phyloP scores from a whole-genome alignment of 2,888 invertebrate species.

The Nemoura dubitans region DNA sequence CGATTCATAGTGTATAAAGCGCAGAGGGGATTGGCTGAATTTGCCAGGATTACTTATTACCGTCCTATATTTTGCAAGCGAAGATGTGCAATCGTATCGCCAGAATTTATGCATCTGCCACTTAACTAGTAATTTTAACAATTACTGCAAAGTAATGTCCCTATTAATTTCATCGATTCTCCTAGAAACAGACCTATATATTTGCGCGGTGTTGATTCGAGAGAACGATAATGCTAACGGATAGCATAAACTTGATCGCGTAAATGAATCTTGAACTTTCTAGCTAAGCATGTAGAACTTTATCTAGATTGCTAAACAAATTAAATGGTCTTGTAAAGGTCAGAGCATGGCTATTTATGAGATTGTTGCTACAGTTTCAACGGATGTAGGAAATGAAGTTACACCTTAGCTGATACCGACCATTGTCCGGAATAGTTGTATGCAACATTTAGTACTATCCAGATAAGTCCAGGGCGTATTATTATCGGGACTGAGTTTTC shows the following conservation, averaged over 20 bases:
- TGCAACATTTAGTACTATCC: too few relatives aligned
- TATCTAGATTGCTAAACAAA: conserved; percentile 24
- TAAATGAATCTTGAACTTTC: conserved; percentile 28
- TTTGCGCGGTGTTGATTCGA: neutral
- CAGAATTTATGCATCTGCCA: neutral
- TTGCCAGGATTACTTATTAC: too few relatives aligned
- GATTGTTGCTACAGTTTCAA: neutral
- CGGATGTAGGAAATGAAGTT: conserved; percentile 13
- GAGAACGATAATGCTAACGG: neutral
- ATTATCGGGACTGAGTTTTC: too few relatives aligned
- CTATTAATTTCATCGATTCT: neutral
- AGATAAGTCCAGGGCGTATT: too few relatives aligned
- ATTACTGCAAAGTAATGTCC: neutral
- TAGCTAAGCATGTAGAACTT: neutral
- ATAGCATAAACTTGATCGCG: neutral
- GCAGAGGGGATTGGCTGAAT: too few relatives aligned
- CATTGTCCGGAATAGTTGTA: neutral
- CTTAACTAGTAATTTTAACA: conserved; percentile 3
- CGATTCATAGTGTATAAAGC: too few relatives aligned
- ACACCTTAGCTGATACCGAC: neutral
- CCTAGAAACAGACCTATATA: neutral
- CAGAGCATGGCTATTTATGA: conserved; percentile 22
- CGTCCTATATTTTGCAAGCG: neutral
- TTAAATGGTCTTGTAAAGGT: conserved; percentile 28
- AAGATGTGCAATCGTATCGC: neutral